Evolutionary conservation across 2,888 invertebrate species (phyloP), one percentile per base, ranked within the genome.

Genomic region (Ophioninae sp.): DNA sequence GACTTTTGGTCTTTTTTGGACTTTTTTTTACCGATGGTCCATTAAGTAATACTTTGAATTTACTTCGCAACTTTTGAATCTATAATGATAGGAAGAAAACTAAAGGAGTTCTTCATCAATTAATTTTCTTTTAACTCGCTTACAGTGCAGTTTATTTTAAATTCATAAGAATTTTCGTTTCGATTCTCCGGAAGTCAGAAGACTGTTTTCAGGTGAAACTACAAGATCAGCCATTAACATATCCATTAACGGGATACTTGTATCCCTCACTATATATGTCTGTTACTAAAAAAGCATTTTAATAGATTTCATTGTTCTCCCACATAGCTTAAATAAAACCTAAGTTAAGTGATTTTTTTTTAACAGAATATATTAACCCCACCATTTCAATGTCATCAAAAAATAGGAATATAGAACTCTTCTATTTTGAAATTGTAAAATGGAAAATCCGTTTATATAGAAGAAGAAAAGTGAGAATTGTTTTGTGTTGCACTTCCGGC

Each of bases 401-500:
- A 41, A 41, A 41, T 9, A 41, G 0, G 41, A 41, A 41, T 41
- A 9, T 41, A 41, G 41, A 9, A 41, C 23, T 56, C 23, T 69
- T 1, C 13, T 0, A 17, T 72, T 72, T 72, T 56, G 23, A 44
- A 20, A 30, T 20, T 20, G n/a, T n/a, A n/a, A n/a, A n/a, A 17
- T 3, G 17, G 20, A n/a, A 72, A 30, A 13, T 20, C 17, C 8
- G 6, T 20, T 17, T 9, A 20, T 7, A 39, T n/a, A 37, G 20
- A 61, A 39, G 20, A 72, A 30, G 20, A 39, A 10, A 41, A 7
- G 6, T 13, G 22, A 20, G 23, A 73, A 63, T 61, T 20, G 1
- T 59, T 41, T 68, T 68, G 68, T 39, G 39, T 59, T 23, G 9
- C 59, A 39, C 64, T 75, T 80, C 63, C n/a, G 39, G 39, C 20